These are phyloP conservation scores for Phocoena sinus DNA, from an alignment of 2,113 vertebrate species.

Conservation along the genomic window DNA sequence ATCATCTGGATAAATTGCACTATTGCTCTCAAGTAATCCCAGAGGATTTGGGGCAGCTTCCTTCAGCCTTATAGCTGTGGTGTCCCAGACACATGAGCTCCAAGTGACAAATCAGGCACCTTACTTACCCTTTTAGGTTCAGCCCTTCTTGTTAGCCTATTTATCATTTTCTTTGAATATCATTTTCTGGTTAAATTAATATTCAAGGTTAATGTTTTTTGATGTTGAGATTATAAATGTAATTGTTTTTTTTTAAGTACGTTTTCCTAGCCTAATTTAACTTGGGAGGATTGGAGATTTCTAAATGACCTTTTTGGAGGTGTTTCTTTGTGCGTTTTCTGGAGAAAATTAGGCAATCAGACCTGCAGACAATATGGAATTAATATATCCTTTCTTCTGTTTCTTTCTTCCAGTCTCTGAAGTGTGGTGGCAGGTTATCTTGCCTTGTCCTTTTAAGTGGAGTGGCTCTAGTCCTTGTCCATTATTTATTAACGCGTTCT, in stretches of 20 bases:
- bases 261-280: neutral
- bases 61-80: neutral
- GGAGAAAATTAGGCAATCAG: neutral
- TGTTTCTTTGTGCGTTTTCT: neutral
- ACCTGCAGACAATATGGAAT: neutral
- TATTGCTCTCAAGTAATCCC: neutral
- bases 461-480: neutral
- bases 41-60: neutral
- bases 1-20: neutral
- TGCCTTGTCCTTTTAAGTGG: neutral
- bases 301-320: neutral
- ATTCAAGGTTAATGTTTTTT: neutral
- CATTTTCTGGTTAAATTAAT: conserved; percentile 22
- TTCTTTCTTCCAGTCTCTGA: neutral
- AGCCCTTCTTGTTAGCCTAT: neutral
- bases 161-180: neutral
- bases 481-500: neutral
- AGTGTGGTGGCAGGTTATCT: neutral
- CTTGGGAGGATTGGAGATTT: neutral
- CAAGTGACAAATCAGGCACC: neutral
- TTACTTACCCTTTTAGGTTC: neutral
- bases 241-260: neutral
- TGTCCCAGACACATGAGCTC: neutral
- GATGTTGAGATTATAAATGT: neutral
- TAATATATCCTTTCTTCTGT: neutral